phyloP scores from a whole-genome alignment of 2,888 invertebrate species.

The Drosophila niveifrons region DNA sequence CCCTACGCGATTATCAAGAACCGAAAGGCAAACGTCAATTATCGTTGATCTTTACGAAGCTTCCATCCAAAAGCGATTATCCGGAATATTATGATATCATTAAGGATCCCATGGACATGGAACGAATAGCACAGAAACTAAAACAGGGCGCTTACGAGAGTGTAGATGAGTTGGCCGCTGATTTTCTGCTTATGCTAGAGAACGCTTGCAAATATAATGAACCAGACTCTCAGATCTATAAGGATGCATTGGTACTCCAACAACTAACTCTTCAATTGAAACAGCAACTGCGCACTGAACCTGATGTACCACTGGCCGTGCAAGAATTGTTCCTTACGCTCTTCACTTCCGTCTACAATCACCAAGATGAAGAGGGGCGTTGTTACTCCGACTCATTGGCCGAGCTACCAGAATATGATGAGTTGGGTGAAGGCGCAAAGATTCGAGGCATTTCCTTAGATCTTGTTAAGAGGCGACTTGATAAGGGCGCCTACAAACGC shows the following conservation, averaged over 20 bases:
- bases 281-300: conserved; percentile 91
- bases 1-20: conserved; percentile 95
- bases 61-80: conserved; percentile 97
- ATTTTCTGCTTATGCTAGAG: conserved; percentile 96
- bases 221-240: conserved; percentile 98
- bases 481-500: conserved; percentile 95
- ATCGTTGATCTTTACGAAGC: conserved; percentile 97
- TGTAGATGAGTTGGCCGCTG: conserved; percentile 94
- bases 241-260: conserved; percentile 97
- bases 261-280: conserved; percentile 96
- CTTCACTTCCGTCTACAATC: conserved; percentile 97
- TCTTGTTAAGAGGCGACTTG: conserved; percentile 95
- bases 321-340: conserved; percentile 96
- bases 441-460: conserved; percentile 95
- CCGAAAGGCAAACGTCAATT: conserved; percentile 94
- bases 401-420: conserved; percentile 96
- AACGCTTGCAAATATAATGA: conserved; percentile 99
- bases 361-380: conserved; percentile 98
- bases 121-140: conserved; percentile 94
- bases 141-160: conserved; percentile 91
- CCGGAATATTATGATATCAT: conserved; percentile 99
- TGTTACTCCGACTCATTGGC: conserved; percentile 98
- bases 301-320: conserved; percentile 95
- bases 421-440: conserved; percentile 87
- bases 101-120: conserved; percentile 98